These are phyloP conservation scores for Mythimna pallens DNA, from an alignment of 2,888 invertebrate genomes.

Conservation along the genomic window DNA sequence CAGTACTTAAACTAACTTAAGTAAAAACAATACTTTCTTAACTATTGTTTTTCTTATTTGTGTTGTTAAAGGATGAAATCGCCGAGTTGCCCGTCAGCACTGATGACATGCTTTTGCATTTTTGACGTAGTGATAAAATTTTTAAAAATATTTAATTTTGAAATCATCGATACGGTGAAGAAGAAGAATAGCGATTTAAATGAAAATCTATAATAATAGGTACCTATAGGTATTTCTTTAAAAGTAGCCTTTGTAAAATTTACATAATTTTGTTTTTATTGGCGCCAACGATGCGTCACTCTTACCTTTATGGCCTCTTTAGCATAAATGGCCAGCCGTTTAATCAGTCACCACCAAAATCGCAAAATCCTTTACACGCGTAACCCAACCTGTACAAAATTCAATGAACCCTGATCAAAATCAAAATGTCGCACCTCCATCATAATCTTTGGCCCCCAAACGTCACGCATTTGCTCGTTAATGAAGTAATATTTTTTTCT, in stretches of 20 bases:
- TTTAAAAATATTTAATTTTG: too few relatives aligned
- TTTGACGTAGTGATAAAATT: too few relatives aligned
- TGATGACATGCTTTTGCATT: too few relatives aligned
- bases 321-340: slow-evolving; percentile 15
- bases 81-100: too few relatives aligned
- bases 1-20: too few relatives aligned
- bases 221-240: not conserved
- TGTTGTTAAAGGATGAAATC: too few relatives aligned
- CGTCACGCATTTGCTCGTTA: slow-evolving; percentile 81
- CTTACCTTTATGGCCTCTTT: slow-evolving; percentile 25
- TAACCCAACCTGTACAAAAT: slow-evolving; percentile 11
- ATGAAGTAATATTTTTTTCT: slow-evolving; percentile 83
- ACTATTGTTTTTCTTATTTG: too few relatives aligned
- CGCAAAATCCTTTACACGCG: not conserved
- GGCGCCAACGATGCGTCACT: slow-evolving; percentile 39
- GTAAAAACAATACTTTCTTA: too few relatives aligned
- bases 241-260: slow-evolving; percentile 28
- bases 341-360: slow-evolving; percentile 15
- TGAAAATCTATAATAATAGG: not conserved
- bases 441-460: slow-evolving; percentile 72
- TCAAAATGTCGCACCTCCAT: slow-evolving; percentile 42
- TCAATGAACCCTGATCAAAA: slow-evolving; percentile 19
- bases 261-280: slow-evolving; percentile 26
- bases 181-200: not conserved
- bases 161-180: not conserved